Evolutionary conservation across 2,113 vertebrate genomes (phyloP), one percentile per base, ranked within the genome.

Genomic region (Mormyrus iriodes): DNA sequence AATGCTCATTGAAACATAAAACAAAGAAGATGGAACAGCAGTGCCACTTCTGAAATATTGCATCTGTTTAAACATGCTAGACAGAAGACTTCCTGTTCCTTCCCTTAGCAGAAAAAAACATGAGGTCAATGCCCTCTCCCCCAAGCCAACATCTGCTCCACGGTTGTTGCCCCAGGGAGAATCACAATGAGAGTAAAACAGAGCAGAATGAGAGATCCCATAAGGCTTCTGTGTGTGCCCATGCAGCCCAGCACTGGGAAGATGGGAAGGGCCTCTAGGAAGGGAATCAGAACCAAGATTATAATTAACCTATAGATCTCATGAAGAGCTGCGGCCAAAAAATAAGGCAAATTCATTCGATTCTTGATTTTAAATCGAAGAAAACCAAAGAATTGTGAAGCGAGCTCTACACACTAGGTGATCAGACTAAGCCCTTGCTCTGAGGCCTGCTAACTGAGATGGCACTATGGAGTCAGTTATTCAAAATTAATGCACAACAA

Each of bases 51-150:
- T 85, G n/a, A 48, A 85, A 17, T 48, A 51, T 19, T 9, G 9
- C 27, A 39, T 31, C 85, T 53, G 4, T 53, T 86, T 2, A 39
- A 31, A 86, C 51, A 85, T 19, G 3, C 82, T 39, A 35, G 51
- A 86, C 85, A 86, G 49, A 86, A 86, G 85, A 35, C 6, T 55
- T 86, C 31, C 27, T 86, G 85, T 53, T 86, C 49, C 51, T 86
- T 55, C 49, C 49, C 52, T 27, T 53, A 27, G 17, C 4, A 53
- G 17, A 48, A 86, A 55, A 3, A 19, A 27, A 55, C 85, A 6
- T 35, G 51, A 51, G 85, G 85, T 55, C 51, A 39, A 27, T 8
- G 27, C 85, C 85, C 85, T 39, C 51, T 39, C 85, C 51, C 6
- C 49, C 85, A 86, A 48, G 51, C 7, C 85, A 86, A 86, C 85